These are phyloP conservation scores for Noctuana brunneofusca DNA, from an alignment of 2,888 invertebrate genomes.

Conservation along the genomic window DNA sequence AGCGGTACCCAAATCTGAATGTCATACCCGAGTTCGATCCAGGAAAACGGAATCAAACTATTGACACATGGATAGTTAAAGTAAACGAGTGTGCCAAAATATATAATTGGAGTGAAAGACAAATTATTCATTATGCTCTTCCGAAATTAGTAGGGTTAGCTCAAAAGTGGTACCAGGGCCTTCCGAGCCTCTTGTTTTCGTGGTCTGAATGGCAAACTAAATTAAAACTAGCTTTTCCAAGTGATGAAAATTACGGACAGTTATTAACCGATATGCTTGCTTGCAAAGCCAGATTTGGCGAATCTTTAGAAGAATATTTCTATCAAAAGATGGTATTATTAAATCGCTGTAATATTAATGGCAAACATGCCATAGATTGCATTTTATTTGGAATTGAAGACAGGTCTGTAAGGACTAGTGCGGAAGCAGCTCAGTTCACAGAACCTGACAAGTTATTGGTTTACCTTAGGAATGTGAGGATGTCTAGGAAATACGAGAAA, in stretches of 20 bases:
- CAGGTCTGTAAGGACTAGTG: slow-evolving; percentile 37
- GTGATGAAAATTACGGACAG: slow-evolving; percentile 18
- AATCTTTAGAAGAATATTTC: slow-evolving; percentile 39
- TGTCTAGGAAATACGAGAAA: not conserved
- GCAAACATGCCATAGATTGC: slow-evolving; percentile 39
- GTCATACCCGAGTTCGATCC: slow-evolving; percentile 21
- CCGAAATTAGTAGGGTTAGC: slow-evolving; percentile 17
- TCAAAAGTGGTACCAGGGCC: slow-evolving; percentile 20
- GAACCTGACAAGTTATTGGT: slow-evolving; percentile 39
- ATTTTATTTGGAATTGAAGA: slow-evolving; percentile 40
- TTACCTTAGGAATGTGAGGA: slow-evolving; percentile 36
- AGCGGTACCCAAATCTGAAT: slow-evolving; percentile 14
- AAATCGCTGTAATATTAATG: slow-evolving; percentile 38
- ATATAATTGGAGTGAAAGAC: slow-evolving; percentile 21
- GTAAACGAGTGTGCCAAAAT: slow-evolving; percentile 17
- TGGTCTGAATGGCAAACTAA: slow-evolving; percentile 27
- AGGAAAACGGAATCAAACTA: slow-evolving; percentile 5
- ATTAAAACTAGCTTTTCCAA: slow-evolving; percentile 14
- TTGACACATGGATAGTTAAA: slow-evolving; percentile 9
- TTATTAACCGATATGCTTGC: slow-evolving; percentile 17
- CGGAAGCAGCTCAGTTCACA: slow-evolving; percentile 39
- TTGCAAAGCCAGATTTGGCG: slow-evolving; percentile 15
- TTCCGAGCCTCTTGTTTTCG: slow-evolving; percentile 9
- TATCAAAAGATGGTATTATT: slow-evolving; percentile 40
- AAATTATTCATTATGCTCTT: slow-evolving; percentile 19